Conservation (phyloP, 2,113 vertebrate genomes). For the Casuarius casuarius region DNA sequence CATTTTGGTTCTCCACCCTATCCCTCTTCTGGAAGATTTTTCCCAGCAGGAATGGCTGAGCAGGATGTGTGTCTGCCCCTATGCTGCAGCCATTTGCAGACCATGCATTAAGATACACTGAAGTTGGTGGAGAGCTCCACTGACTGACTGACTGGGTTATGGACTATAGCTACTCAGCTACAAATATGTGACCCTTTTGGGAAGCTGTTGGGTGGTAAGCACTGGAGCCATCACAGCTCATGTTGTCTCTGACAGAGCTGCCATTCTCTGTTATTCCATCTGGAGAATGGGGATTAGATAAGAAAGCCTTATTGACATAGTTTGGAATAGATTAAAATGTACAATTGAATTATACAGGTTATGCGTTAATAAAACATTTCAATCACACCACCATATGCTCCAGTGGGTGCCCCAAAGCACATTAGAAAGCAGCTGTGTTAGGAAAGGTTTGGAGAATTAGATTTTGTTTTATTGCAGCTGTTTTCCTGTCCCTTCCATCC, state of each 20-base stretch:
- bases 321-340: constrained; percentile 42
- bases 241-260: neutral
- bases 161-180: neutral
- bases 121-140: neutral
- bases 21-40: neutral
- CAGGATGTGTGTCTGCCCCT: neutral
- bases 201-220: neutral
- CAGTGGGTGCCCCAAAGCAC: neutral
- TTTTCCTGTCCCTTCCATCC: neutral
- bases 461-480: constrained; percentile 46
- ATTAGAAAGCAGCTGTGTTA: neutral
- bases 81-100: neutral
- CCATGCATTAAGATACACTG: fast-evolving
- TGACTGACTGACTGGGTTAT: neutral
- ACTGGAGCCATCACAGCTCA: neutral
- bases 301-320: neutral
- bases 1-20: neutral
- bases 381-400: constrained; percentile 14
- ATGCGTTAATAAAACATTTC: constrained; percentile 52
- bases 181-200: neutral
- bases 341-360: constrained; percentile 48
- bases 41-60: neutral
- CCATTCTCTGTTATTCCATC: neutral
- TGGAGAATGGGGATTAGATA: constrained; percentile 9
- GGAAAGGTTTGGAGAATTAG: constrained; percentile 30